Percentiles rank a stretch among this genome's conserved stretches.
Evolutionary conservation across 2,888 invertebrate species (phyloP).

Genomic region (Nephrotoma appendiculata): DNA sequence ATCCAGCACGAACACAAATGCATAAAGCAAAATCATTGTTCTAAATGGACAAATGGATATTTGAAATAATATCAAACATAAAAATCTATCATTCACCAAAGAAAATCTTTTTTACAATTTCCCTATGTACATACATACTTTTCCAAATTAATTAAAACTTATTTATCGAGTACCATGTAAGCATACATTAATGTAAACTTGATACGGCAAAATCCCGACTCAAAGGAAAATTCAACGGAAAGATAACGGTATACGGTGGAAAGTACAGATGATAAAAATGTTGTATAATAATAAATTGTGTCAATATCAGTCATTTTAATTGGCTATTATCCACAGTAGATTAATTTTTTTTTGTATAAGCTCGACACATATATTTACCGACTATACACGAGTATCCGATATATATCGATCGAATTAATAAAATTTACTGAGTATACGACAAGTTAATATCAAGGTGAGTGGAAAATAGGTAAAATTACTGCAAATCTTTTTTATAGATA

Average conservation of each 20-base stretch:
- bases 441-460: too few relatives aligned
- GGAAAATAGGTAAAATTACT: too few relatives aligned
- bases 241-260: background rate
- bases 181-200: background rate
- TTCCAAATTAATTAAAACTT: background rate
- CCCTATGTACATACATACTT: background rate
- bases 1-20: background rate
- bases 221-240: background rate
- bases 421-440: too few relatives aligned
- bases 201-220: background rate
- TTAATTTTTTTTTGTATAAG: background rate
- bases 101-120: background rate
- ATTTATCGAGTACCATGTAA: background rate
- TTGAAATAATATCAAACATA: background rate
- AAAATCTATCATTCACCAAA: background rate
- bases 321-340: background rate
- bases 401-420: background rate
- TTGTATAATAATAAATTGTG: background rate
- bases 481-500: too few relatives aligned
- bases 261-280: background rate
- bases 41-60: background rate
- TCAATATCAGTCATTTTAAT: background rate
- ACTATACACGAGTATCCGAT: background rate
- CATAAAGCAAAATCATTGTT: background rate
- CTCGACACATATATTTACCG: background rate